These are phyloP conservation scores for Belonocnema kinseyi DNA, from an alignment of 1,140 invertebrate genomes.

Conservation along the genomic window DNA sequence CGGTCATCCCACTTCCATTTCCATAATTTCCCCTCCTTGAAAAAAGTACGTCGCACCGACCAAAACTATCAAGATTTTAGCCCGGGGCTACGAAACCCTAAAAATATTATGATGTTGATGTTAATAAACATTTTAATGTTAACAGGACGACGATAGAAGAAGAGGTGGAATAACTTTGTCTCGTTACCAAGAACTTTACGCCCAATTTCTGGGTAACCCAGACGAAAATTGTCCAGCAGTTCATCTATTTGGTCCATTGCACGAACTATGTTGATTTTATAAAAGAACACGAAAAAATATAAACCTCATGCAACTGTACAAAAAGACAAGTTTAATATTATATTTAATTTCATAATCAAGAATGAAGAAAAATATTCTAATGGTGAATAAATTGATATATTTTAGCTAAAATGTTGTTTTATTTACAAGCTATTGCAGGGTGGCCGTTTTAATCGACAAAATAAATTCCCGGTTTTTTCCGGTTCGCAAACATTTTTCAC, in stretches of 20 bases:
- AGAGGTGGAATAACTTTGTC: slow-evolving; percentile 84
- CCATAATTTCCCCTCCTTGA: too few species aligned
- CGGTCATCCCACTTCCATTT: too few species aligned
- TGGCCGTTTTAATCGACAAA: too few species aligned
- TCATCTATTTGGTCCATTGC: slow-evolving; percentile 86
- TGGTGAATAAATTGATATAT: slow-evolving; percentile 36
- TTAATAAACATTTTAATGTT: slow-evolving; percentile 43
- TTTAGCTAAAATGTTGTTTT: slow-evolving; percentile 36
- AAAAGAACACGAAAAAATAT: slow-evolving; percentile 10
- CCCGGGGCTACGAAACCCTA: too few species aligned
- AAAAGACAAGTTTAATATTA: slow-evolving; percentile 45
- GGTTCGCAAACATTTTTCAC: too few species aligned
- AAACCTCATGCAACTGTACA: slow-evolving; percentile 37
- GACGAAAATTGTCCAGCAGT: slow-evolving; percentile 83
- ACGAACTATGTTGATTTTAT: slow-evolving; percentile 54
- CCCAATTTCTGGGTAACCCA: slow-evolving; percentile 86
- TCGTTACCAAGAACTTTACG: slow-evolving; percentile 89
- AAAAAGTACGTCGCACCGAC: too few species aligned
- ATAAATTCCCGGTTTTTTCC: too few species aligned
- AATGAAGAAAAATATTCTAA: slow-evolving; percentile 12
- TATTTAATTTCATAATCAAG: slow-evolving; percentile 11
- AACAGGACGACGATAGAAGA: slow-evolving; percentile 86
- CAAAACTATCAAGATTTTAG: too few species aligned
- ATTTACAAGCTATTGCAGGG: background rate
- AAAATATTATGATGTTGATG: too few species aligned